Evolutionary conservation across 2,797 vertebrate genomes (phyloP).

Genomic region (Anolis apletophallus): DNA sequence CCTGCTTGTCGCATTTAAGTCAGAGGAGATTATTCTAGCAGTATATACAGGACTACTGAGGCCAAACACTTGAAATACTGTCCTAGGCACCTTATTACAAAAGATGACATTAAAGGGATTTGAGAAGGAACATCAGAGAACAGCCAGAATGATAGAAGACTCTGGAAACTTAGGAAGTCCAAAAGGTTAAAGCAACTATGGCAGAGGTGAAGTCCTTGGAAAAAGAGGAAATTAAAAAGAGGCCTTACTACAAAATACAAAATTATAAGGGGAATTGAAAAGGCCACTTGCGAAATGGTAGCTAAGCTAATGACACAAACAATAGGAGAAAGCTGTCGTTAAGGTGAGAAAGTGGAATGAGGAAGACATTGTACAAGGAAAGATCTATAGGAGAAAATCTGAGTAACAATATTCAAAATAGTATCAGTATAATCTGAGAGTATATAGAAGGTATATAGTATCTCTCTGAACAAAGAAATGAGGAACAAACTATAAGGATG

Average conservation of each 20-base stretch:
- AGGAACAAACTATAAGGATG: too few relatives aligned
- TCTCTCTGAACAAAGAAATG: too few relatives aligned
- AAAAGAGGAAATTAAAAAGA: slow-evolving; percentile 42
- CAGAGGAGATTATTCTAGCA: slow-evolving; percentile 60
- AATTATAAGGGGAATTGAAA: slow-evolving; percentile 65
- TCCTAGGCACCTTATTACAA: slow-evolving; percentile 46
- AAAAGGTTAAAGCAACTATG: slow-evolving; percentile 51
- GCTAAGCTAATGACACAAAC: slow-evolving; percentile 64
- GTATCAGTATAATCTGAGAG: not conserved
- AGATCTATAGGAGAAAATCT: slow-evolving; percentile 67
- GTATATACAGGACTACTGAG: slow-evolving; percentile 35
- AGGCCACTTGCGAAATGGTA: slow-evolving; percentile 66
- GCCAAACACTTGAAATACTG: slow-evolving; percentile 32
- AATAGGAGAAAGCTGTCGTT: slow-evolving; percentile 58
- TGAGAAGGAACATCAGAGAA: slow-evolving; percentile 46
- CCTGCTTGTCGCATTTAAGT: slow-evolving; percentile 65
- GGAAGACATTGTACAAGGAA: slow-evolving; percentile 66
- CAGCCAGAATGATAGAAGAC: slow-evolving; percentile 26
- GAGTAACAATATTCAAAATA: slow-evolving; percentile 37
- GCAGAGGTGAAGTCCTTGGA: slow-evolving; percentile 49
- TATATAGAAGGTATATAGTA: not conserved
- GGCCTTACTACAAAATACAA: slow-evolving; percentile 51
- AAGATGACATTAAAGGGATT: slow-evolving; percentile 40
- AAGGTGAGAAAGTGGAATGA: slow-evolving; percentile 69
- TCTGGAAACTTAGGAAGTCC: slow-evolving; percentile 29